A percentile compares a stretch with the other conserved stretches of the same genome.
phyloP scores from a whole-genome alignment of 2,797 vertebrate species.

The Triplophysa bombifrons region DNA sequence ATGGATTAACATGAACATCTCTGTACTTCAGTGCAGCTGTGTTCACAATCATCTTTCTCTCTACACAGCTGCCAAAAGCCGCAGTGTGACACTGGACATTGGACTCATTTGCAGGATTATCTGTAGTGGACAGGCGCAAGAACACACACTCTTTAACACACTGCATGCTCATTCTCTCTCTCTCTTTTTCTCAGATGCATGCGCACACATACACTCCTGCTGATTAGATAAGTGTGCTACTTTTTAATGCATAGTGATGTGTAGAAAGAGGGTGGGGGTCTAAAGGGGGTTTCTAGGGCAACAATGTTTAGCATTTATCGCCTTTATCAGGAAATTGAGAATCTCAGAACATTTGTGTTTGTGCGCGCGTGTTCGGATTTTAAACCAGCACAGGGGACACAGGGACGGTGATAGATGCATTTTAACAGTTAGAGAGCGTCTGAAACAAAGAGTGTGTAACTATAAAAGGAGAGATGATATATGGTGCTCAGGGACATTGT shows the following conservation, averaged over 20 bases:
- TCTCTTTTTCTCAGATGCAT: slow-evolving; percentile 9
- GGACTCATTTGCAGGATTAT: slow-evolving; percentile 61
- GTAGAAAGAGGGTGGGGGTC: background rate
- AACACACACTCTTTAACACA: background rate
- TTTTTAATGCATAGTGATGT: slow-evolving; percentile 58
- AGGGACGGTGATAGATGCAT: background rate
- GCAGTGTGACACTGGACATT: slow-evolving; percentile 47
- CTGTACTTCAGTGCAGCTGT: slow-evolving; percentile 49
- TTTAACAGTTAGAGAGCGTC: slow-evolving; percentile 17
- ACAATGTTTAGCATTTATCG: slow-evolving; percentile 48
- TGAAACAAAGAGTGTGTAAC: background rate
- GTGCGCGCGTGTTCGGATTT: slow-evolving; percentile 44
- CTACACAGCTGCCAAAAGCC: slow-evolving; percentile 29
- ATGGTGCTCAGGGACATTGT: background rate
- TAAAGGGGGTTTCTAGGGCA: slow-evolving; percentile 45
- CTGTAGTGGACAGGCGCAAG: slow-evolving; percentile 41
- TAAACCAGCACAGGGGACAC: slow-evolving; percentile 2
- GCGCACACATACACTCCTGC: slow-evolving; percentile 45
- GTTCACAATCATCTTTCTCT: slow-evolving; percentile 42
- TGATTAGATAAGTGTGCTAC: slow-evolving; percentile 64
- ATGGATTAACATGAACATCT: slow-evolving; percentile 54
- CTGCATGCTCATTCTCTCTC: background rate
- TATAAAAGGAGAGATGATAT: slow-evolving; percentile 57
- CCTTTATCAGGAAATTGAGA: slow-evolving; percentile 47
- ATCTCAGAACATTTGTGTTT: slow-evolving; percentile 39